Conservation (phyloP, 2,113 vertebrate genomes). For the Helogale parvula region DNA sequence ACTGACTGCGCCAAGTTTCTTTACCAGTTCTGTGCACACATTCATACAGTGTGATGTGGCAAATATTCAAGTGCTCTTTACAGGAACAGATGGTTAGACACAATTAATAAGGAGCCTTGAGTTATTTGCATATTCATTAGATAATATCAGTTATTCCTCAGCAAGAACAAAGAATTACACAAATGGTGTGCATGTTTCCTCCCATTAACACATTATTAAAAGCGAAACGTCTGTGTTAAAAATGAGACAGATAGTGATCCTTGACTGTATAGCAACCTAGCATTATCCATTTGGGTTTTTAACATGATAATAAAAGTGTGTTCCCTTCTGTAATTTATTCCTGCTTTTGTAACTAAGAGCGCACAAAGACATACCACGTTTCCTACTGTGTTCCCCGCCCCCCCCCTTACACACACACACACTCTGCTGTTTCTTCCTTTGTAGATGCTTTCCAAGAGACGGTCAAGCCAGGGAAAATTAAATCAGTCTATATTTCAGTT, state of each 20-base stretch:
- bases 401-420: too few relatives aligned
- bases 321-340: neutral
- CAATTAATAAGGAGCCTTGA: constrained; percentile 74
- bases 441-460: neutral
- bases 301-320: constrained; percentile 33
- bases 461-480: neutral
- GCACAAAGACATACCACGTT: neutral
- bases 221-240: constrained; percentile 63
- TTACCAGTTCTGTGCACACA: constrained; percentile 45
- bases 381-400: neutral
- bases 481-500: neutral
- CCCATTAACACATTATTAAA: constrained; percentile 73
- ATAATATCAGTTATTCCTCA: constrained; percentile 78
- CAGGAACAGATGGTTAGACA: constrained; percentile 74
- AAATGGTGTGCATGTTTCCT: constrained; percentile 55
- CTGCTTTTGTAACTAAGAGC: neutral
- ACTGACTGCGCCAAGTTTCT: constrained; percentile 17
- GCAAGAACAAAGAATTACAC: constrained; percentile 76
- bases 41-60: constrained; percentile 42
- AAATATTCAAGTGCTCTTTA: constrained; percentile 66
- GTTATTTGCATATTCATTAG: constrained; percentile 82
- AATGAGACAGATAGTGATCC: constrained; percentile 58
- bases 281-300: constrained; percentile 61
- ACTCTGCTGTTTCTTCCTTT: neutral
- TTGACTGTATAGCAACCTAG: constrained; percentile 24